These are phyloP conservation scores for Hedychridium roseum DNA, from an alignment of 2,888 invertebrate genomes.

Conservation along the genomic window DNA sequence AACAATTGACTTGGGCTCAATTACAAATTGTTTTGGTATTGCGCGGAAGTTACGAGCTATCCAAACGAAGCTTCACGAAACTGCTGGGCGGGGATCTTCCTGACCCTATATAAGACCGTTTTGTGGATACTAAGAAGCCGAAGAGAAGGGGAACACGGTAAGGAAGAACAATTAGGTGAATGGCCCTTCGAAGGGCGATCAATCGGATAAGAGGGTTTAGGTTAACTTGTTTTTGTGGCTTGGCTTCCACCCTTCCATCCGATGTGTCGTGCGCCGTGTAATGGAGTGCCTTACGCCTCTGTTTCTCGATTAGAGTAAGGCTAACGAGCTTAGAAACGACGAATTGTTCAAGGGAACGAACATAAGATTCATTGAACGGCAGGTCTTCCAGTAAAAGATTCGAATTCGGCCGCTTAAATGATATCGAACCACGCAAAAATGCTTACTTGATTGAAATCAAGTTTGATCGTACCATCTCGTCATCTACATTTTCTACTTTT, in stretches of 20 bases:
- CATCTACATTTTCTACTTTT: no score
- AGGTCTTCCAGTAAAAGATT: no score
- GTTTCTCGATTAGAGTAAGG: slow-evolving; percentile 11
- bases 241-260: slow-evolving; percentile 6
- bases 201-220: slow-evolving; percentile 54
- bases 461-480: no score
- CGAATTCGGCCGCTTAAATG: no score
- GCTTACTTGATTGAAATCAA: no score
- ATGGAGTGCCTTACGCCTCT: slow-evolving; percentile 12
- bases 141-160: slow-evolving; percentile 8
- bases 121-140: slow-evolving; percentile 1
- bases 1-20: no score
- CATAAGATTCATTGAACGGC: no score
- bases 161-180: slow-evolving; percentile 53
- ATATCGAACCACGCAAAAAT: no score
- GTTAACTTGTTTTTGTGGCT: slow-evolving; percentile 51
- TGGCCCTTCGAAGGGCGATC: slow-evolving; percentile 52
- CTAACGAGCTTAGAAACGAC: slow-evolving; percentile 6
- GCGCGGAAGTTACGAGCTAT: no score
- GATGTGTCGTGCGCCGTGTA: neutral
- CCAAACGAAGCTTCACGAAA: neutral
- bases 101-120: neutral
- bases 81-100: neutral
- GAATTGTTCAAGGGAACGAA: slow-evolving; percentile 4
- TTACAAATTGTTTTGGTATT: no score